These are phyloP conservation scores for Fopius arisanus DNA, from an alignment of 1,140 invertebrate species.

Conservation along the genomic window DNA sequence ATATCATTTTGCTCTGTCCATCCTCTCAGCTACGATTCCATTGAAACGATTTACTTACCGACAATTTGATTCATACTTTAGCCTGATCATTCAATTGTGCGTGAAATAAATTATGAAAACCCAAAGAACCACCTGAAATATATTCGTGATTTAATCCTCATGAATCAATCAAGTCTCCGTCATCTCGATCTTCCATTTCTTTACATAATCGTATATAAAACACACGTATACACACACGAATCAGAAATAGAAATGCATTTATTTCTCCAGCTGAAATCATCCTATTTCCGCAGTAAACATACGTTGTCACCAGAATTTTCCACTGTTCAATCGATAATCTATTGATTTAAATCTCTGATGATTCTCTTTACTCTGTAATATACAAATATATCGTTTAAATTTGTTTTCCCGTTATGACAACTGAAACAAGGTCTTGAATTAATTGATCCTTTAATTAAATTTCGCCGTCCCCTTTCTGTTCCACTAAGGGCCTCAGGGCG, in stretches of 20 bases:
- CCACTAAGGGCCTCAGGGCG: not conserved
- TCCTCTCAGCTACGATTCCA: not conserved
- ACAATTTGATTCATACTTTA: not conserved
- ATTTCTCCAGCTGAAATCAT: conserved; percentile 1
- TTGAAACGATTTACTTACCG: not conserved
- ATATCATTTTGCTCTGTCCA: conserved; percentile 21
- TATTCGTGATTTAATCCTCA: conserved; percentile 1
- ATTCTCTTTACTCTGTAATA: conserved; percentile 29
- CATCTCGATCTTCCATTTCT: not conserved
- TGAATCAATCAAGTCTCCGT: not conserved
- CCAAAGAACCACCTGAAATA: not conserved
- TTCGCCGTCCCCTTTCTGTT: conserved; percentile 20
- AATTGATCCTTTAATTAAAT: conserved; percentile 23
- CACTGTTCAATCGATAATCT: not conserved
- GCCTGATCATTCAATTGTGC: not conserved
- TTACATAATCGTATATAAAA: conserved; percentile 50
- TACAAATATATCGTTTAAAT: conserved; percentile 56
- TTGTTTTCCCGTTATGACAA: conserved; percentile 32
- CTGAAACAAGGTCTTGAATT: conserved; percentile 24
- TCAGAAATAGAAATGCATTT: conserved; percentile 49
- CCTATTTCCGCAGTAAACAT: not conserved
- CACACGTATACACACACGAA: conserved; percentile 53
- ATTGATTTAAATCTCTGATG: not conserved
- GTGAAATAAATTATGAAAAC: not conserved
- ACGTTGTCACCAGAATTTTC: conserved; percentile 13